A percentile compares a stretch with the other conserved stretches of the same genome.
Conservation (phyloP, 2,888 invertebrate genomes). For the Monopis laevigella region DNA sequence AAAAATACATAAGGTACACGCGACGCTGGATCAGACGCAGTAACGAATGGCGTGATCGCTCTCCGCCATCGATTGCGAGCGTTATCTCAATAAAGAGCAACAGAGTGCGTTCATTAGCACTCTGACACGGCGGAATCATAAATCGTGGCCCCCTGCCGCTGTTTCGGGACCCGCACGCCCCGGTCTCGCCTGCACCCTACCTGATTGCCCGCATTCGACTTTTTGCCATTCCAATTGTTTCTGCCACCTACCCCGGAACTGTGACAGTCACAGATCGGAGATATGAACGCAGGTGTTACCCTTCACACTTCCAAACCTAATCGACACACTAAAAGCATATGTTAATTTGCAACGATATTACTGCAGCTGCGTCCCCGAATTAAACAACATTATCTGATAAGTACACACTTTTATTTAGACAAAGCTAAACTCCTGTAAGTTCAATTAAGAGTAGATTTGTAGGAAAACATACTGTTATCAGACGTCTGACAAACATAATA, state of each 20-base stretch:
- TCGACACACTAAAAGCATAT: constrained; percentile 48
- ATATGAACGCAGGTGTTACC: constrained; percentile 58
- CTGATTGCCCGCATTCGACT: constrained; percentile 46
- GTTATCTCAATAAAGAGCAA: constrained; percentile 66
- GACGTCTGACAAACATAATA: too few relatives aligned
- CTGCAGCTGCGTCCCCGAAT: constrained; percentile 47
- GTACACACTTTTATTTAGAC: too few relatives aligned
- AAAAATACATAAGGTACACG: constrained; percentile 53
- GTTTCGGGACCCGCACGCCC: constrained; percentile 55
- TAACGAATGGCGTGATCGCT: constrained; percentile 52
- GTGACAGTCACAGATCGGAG: constrained; percentile 56
- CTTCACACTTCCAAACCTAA: constrained; percentile 57
- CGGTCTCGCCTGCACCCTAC: constrained; percentile 29
- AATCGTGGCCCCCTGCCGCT: constrained; percentile 62
- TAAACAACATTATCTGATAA: too few relatives aligned
- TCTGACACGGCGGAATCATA: constrained; percentile 63
- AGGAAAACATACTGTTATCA: too few relatives aligned
- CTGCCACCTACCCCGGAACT: constrained; percentile 53
- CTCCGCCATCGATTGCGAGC: constrained; percentile 47
- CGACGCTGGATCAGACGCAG: constrained; percentile 51
- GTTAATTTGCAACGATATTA: constrained; percentile 48
- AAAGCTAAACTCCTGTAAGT: too few relatives aligned
- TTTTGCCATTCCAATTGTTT: constrained; percentile 64
- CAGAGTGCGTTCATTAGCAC: constrained; percentile 65
- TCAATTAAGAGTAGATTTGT: too few relatives aligned